phyloP scores from a whole-genome alignment of 2,113 vertebrate genomes.

The Daphoenositta chrysoptera region DNA sequence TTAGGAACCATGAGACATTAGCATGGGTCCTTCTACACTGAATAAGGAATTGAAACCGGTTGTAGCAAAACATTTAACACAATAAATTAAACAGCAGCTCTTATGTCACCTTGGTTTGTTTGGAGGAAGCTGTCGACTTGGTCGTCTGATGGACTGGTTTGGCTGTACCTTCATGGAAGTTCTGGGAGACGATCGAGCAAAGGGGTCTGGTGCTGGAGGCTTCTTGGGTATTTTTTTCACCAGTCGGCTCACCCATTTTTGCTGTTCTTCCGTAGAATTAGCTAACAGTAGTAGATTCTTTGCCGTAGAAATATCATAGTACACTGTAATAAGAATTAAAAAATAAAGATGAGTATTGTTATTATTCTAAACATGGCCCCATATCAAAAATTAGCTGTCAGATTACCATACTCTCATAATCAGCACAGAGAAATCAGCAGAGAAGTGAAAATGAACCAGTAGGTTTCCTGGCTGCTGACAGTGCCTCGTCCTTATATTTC shows the following conservation, averaged over 20 bases:
- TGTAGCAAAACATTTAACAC: background rate
- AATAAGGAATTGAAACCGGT: background rate
- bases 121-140: constrained; percentile 91
- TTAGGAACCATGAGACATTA: background rate
- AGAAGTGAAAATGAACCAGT: background rate
- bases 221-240: constrained; percentile 99
- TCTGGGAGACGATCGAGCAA: constrained; percentile 92
- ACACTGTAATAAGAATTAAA: constrained; percentile 76
- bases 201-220: constrained; percentile 87
- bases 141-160: constrained; percentile 91
- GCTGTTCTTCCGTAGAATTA: constrained; percentile 92
- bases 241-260: constrained; percentile 96
- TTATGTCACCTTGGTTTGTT: constrained; percentile 91
- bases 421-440: background rate
- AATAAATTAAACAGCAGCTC: background rate
- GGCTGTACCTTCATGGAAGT: constrained; percentile 92
- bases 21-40: background rate
- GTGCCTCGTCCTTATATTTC: background rate
- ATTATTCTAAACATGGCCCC: background rate
- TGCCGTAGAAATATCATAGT: constrained; percentile 95
- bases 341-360: background rate
- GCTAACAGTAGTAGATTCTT: constrained; percentile 97
- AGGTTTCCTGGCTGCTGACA: background rate
- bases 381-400: background rate
- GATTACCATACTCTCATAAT: background rate